phyloP scores from a whole-genome alignment of 1,140 invertebrate species.

The Drosophila pandora region DNA sequence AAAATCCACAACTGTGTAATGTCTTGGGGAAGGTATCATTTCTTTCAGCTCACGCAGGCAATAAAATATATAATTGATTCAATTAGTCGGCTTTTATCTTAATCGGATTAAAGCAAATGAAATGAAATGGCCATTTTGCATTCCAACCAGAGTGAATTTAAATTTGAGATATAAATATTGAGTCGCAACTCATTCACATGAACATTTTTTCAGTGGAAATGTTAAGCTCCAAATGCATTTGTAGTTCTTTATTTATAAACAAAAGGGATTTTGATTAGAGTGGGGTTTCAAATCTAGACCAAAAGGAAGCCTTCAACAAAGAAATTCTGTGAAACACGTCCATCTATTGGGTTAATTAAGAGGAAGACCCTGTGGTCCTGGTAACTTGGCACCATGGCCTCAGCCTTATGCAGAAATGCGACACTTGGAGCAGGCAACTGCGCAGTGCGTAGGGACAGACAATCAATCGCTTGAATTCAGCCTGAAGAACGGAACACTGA shows the following conservation, averaged over 20 bases:
- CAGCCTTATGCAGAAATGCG: not conserved
- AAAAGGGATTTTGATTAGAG: not conserved
- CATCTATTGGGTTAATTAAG: not conserved
- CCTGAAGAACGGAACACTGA: not conserved
- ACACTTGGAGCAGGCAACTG: not conserved
- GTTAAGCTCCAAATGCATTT: not conserved
- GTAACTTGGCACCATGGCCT: not conserved
- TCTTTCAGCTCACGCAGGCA: not conserved
- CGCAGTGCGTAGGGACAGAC: not conserved
- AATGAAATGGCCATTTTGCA: no score
- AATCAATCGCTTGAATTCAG: not conserved
- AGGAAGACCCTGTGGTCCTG: not conserved
- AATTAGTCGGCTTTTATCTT: not conserved
- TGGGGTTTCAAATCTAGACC: not conserved
- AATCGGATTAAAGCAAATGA: not conserved
- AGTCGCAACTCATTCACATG: not conserved
- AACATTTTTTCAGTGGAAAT: not conserved
- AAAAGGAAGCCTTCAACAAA: not conserved
- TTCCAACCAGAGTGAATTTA: not conserved
- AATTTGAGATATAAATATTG: not conserved
- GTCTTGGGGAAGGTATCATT: not conserved
- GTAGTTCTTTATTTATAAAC: not conserved
- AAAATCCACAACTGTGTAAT: slow-evolving; percentile 24
- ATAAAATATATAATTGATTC: not conserved
- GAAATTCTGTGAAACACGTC: not conserved